Conservation (phyloP, 2,113 vertebrate genomes). For the Lichenostomus cassidix region DNA sequence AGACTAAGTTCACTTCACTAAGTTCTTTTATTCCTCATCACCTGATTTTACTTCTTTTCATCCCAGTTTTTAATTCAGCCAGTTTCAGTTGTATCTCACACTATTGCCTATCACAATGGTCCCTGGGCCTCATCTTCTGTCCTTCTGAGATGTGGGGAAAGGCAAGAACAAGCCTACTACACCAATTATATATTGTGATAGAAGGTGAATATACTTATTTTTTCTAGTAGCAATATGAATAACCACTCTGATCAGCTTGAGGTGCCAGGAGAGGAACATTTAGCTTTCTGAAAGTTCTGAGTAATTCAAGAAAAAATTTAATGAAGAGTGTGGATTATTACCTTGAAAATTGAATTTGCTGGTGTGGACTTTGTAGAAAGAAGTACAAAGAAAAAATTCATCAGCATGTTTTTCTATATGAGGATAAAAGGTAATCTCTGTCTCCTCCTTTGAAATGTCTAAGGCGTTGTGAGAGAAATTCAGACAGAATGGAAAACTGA, state of each 20-base stretch:
- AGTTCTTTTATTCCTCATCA: neutral
- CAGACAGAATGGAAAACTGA: neutral
- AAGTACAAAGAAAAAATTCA: neutral
- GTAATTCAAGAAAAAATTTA: neutral
- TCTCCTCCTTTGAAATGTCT: neutral
- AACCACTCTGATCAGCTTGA: neutral
- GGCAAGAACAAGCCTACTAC: neutral
- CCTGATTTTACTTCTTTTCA: neutral
- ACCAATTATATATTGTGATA: neutral
- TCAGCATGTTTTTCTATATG: neutral
- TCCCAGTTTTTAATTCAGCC: neutral
- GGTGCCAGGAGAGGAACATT: neutral
- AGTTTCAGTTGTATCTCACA: neutral
- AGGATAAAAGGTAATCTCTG: neutral
- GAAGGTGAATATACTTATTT: neutral
- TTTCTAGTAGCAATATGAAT: neutral
- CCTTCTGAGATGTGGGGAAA: neutral
- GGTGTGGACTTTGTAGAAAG: neutral
- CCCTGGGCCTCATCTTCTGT: neutral
- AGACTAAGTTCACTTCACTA: neutral
- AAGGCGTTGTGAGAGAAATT: neutral
- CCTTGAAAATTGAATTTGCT: neutral
- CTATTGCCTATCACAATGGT: neutral
- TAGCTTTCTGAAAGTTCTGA: neutral
- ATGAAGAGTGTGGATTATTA: neutral